Conservation (phyloP, 2,797 vertebrate species). For the Anniella stebbinsi region DNA sequence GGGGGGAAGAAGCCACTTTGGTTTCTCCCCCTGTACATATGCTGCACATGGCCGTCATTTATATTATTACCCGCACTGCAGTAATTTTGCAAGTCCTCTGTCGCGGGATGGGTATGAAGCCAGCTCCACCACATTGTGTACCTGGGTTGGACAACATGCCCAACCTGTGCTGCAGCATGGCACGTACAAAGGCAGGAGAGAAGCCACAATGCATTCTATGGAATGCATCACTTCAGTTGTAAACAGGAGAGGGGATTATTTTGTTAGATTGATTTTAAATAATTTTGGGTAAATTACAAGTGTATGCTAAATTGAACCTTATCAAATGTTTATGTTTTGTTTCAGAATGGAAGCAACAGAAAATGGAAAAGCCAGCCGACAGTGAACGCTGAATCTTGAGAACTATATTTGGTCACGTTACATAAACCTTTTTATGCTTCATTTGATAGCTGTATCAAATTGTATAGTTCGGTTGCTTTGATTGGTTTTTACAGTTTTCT, state of each 20-base stretch:
- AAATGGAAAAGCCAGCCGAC: conserved; percentile 94
- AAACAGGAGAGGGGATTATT: background rate
- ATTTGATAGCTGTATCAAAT: conserved; percentile 73
- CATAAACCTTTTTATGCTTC: conserved; percentile 65
- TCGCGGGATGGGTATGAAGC: too few species aligned
- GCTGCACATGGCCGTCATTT: too few species aligned
- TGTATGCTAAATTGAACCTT: background rate
- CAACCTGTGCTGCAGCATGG: too few species aligned
- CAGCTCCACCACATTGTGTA: too few species aligned
- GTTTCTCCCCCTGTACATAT: too few species aligned
- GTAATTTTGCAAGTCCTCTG: too few species aligned
- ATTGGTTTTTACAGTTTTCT: conserved; percentile 78
- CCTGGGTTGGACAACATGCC: too few species aligned
- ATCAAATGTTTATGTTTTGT: conserved; percentile 13
- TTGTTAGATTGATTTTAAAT: background rate
- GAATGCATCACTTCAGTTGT: background rate
- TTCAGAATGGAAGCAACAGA: conserved; percentile 93
- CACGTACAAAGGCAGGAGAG: too few species aligned
- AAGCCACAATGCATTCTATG: too few species aligned
- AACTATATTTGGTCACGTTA: conserved; percentile 54
- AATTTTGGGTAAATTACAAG: background rate
- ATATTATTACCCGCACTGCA: too few species aligned
- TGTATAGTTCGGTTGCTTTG: conserved; percentile 74
- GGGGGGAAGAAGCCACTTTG: too few species aligned
- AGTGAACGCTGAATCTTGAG: conserved; percentile 75